These are phyloP conservation scores for Eumerus sabulonum DNA, from an alignment of 2,888 invertebrate genomes.

Conservation along the genomic window DNA sequence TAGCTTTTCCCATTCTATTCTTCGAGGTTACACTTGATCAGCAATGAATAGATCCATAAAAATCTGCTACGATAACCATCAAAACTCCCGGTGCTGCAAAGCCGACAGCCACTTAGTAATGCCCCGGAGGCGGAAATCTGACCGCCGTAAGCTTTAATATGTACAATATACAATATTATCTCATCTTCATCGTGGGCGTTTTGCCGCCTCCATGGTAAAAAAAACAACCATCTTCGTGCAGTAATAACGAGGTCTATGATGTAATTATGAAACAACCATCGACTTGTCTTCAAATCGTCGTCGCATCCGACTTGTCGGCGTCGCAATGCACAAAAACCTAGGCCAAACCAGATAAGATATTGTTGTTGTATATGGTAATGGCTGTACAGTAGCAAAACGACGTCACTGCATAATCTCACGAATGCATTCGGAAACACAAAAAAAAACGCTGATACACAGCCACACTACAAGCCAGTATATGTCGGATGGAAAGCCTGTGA, in stretches of 20 bases:
- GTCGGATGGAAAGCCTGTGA: constrained; percentile 46
- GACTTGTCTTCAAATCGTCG: constrained; percentile 9
- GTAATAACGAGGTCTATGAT: constrained; percentile 27
- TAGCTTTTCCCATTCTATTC: too few relatives aligned
- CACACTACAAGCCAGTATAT: constrained; percentile 9
- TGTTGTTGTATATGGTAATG: constrained; percentile 47
- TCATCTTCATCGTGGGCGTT: constrained; percentile 42
- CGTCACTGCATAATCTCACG: constrained; percentile 27
- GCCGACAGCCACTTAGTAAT: not conserved
- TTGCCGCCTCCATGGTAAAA: constrained; percentile 21
- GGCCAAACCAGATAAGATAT: constrained; percentile 54
- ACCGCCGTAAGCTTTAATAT: constrained; percentile 27
- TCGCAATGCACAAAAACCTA: constrained; percentile 39
- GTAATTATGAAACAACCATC: constrained; percentile 37
- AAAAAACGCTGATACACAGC: constrained; percentile 27
- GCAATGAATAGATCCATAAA: too few relatives aligned
- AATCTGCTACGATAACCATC: too few relatives aligned
- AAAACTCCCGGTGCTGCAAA: too few relatives aligned
- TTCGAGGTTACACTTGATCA: too few relatives aligned
- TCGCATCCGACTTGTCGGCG: constrained; percentile 43
- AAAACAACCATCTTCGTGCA: constrained; percentile 11
- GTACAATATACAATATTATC: constrained; percentile 37
- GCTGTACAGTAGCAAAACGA: constrained; percentile 40
- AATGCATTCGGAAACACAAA: constrained; percentile 8
- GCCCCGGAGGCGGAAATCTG: constrained; percentile 30